Evolutionary conservation across 2,888 invertebrate genomes (phyloP), one percentile per base, ranked within the genome.

Genomic region (Limnephilus auricula): DNA sequence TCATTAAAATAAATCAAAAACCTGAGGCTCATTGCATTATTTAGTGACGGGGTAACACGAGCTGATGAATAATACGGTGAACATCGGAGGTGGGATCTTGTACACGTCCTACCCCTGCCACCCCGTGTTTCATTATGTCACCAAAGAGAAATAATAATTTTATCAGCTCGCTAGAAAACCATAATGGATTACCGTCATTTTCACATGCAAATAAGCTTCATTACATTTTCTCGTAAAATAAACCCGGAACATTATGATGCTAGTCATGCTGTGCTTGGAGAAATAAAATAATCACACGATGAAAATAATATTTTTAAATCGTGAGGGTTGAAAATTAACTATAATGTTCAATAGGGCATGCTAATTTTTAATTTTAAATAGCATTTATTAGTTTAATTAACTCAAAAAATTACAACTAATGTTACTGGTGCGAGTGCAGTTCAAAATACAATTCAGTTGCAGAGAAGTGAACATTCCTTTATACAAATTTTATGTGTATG

Each of bases 191-290:
- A 82, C 32, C 32, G 9, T 82, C 34, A 82, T 82, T 82, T 82
- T 82, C 82, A 82, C 82, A 82, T 82, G 82, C 82, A 82, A 82
- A 82, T 65, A 65, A 65, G 65, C 25, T 65, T 65, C 65, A 65
- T 65, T 65, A 80, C 80, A 31, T 80, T 80, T 32, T 80, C 30
- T 80, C 32, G 32, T 80, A 80, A 80, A 32, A 18, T 18, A 80
- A 80, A 6, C 65, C 5, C 32, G 32, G 80, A 80, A 80, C 80
- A 80, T 80, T 32, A 31, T 32, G 18, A 80, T 1, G 30, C 13
- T 13, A 80, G 32, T 80, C 32, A 80, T 80, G 32, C n/a, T 65
- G 65, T 3, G 10, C n/a, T 65, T n/a, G 25, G 9, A 2, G 25
- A 25, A 50, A 65, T 65, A 65, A 65, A 25, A 18, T 65, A 65